Evolutionary conservation across 2,113 vertebrate species (phyloP), one percentile per base, ranked within the genome.

Genomic region (Petaurus breviceps): DNA sequence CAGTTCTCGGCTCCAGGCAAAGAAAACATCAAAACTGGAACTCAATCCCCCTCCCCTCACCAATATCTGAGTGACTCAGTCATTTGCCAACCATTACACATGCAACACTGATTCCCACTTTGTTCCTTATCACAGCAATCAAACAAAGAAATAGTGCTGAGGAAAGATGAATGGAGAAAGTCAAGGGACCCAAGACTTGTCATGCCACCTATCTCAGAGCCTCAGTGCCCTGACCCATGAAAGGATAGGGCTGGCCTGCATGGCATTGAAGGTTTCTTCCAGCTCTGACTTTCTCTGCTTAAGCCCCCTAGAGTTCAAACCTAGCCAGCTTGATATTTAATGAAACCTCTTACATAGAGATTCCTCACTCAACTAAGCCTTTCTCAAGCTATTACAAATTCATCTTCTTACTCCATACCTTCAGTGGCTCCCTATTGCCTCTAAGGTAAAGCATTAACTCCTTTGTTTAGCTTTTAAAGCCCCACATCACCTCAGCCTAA

Each of bases 1-100:
- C 94, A 96, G 91, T 93, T 97, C 94, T 97, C 57, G 91, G 54
- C 91, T 96, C 93, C 52, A 92, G 97, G 93, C 8, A 46, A 31
- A 95, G 95, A 68, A 96, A 51, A 31, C 49, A 92, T 96, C 90
- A 2, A 90, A 91, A 93, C 28, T 22, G 10, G 46, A 19, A 24
- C 43, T 51, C 31, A 14, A 37, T 53, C 46, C 90, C n/a, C 24
- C 84, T 77, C 3, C 12, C 77, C 55, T 77, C 3, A n/a, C 28
- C 47, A n/a, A 57, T 55, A 90, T 77, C 68, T n/a, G 37, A 77
- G 16, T 77, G 37, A 43, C 61, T 68, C 31, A 68, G 12, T 68
- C 37, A 77, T 77, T 77, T 77, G 16, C 16, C 68, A 77, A 19
- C 6, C 37, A 77, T 37, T 16, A 28, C 14, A 68, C 61, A 68